Conservation (phyloP, 2,888 invertebrate genomes). For the Agrotis ipsilon region DNA sequence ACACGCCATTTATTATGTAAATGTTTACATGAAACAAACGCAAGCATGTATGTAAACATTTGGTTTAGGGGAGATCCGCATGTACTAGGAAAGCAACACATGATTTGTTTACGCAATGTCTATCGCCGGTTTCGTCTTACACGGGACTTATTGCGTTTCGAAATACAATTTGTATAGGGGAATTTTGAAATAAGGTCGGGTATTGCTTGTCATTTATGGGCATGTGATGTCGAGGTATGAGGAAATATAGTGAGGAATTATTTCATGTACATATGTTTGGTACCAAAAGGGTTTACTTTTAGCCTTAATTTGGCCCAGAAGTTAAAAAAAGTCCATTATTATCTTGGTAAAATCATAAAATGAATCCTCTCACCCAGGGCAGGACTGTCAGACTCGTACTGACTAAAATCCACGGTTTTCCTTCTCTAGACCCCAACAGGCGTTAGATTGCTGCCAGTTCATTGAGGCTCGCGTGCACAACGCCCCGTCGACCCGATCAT, state of each 20-base stretch:
- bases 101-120: neutral
- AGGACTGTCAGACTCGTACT: too few species aligned
- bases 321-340: too few species aligned
- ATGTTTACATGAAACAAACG: slow-evolving; percentile 12
- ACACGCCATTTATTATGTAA: slow-evolving; percentile 3
- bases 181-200: neutral
- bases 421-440: too few species aligned
- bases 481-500: too few species aligned
- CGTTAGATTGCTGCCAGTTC: too few species aligned
- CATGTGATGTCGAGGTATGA: neutral
- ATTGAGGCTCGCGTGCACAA: too few species aligned
- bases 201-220: neutral
- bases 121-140: neutral
- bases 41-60: slow-evolving; percentile 11
- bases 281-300: neutral
- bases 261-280: neutral
- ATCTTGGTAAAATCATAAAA: too few species aligned
- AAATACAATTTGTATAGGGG: neutral
- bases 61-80: slow-evolving; percentile 20
- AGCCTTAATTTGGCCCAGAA: too few species aligned
- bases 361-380: too few species aligned
- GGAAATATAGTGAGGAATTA: neutral
- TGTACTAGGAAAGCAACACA: neutral
- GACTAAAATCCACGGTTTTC: too few species aligned
- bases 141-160: slow-evolving; percentile 7